Evolutionary conservation across 92 coral and sea anemone genomes (phyloP).

Genomic region (Paragorgia papillata): DNA sequence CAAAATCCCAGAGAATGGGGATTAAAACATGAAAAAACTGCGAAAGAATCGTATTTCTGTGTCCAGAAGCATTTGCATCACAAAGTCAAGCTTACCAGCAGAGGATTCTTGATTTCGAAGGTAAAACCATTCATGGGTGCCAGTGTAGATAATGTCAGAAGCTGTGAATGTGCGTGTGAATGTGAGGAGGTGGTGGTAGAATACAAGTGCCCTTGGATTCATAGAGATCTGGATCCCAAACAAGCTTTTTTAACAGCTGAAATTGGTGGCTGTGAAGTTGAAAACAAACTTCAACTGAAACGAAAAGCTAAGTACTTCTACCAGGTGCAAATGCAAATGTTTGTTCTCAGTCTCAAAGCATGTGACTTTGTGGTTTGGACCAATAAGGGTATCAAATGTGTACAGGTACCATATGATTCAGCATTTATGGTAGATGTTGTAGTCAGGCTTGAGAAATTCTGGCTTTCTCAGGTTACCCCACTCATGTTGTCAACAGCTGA

Average conservation of each 20-base stretch:
- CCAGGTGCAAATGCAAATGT: slow-evolving; percentile 34
- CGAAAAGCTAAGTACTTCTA: background rate
- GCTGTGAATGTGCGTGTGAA: slow-evolving; percentile 11
- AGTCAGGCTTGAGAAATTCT: background rate
- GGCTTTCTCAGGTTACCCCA: slow-evolving; percentile 2
- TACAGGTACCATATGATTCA: background rate
- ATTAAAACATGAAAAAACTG: too few relatives aligned
- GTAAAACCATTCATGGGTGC: slow-evolving; percentile 16
- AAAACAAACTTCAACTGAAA: background rate
- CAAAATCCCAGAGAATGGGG: too few relatives aligned
- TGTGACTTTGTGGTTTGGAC: slow-evolving; percentile 32
- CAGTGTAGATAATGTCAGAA: slow-evolving; percentile 5
- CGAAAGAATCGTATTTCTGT: too few relatives aligned
- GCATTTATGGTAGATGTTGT: background rate
- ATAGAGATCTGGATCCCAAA: background rate
- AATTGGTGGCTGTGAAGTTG: background rate
- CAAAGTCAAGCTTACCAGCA: too few relatives aligned
- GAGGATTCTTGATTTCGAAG: too few relatives aligned
- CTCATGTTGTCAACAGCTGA: background rate
- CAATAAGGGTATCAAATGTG: background rate
- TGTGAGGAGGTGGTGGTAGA: background rate
- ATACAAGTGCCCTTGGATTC: slow-evolving; percentile 11
- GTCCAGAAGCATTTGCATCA: too few relatives aligned
- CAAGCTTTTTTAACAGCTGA: slow-evolving; percentile 2
- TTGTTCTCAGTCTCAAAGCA: slow-evolving; percentile 7